These are phyloP conservation scores for Pangasius macronema DNA, from an alignment of 2,797 vertebrate species.

Conservation along the genomic window DNA sequence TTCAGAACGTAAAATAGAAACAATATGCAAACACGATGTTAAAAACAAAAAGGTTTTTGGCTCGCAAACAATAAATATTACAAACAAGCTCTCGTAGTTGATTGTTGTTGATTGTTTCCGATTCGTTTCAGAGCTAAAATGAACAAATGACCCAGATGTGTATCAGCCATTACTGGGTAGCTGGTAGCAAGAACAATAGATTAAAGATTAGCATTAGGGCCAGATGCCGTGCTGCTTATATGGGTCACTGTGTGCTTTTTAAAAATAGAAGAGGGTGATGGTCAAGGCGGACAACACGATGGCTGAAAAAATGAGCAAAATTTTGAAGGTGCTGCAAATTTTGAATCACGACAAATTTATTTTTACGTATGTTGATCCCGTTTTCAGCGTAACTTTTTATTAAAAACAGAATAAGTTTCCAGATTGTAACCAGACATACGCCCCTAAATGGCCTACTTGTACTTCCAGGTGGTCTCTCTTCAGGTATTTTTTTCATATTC, in stretches of 20 bases:
- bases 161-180: neutral
- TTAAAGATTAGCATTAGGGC: neutral
- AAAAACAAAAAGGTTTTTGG: neutral
- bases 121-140: neutral
- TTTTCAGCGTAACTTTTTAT: neutral
- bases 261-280: neutral
- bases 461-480: neutral
- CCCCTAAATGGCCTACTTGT: neutral
- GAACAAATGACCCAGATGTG: conserved; percentile 4
- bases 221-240: neutral
- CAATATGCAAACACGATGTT: neutral
- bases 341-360: neutral
- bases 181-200: neutral
- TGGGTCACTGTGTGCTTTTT: neutral
- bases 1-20: neutral
- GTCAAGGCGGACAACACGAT: neutral
- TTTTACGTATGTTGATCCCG: neutral
- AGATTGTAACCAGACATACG: neutral
- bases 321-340: neutral
- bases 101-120: neutral
- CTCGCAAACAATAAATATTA: neutral
- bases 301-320: neutral
- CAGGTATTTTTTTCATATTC: neutral
- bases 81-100: neutral
- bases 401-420: neutral